Evolutionary conservation across 2,888 invertebrate genomes (phyloP).

Genomic region (Brachynemurus nebulosus): DNA sequence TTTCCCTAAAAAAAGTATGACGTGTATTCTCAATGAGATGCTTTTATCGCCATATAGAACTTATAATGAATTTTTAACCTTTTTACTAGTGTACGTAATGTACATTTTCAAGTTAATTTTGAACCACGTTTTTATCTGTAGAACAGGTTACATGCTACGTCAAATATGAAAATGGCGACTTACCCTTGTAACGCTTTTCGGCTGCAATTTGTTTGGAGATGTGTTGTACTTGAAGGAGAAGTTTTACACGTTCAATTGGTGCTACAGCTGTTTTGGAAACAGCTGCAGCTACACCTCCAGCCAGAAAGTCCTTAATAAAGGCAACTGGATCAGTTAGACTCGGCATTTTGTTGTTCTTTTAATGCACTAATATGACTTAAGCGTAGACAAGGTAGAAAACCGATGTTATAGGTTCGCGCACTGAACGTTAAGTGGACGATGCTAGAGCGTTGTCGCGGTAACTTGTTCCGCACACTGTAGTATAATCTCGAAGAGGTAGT

Average conservation of each 20-base stretch:
- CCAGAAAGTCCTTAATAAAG: conserved; percentile 80
- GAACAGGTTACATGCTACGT: no score
- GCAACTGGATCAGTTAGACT: conserved; percentile 59
- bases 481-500: not conserved
- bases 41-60: no score
- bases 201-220: conserved; percentile 78
- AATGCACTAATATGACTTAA: conserved; percentile 1
- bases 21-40: no score
- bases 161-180: conserved; percentile 20
- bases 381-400: not conserved
- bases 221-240: conserved; percentile 88
- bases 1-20: no score
- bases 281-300: conserved; percentile 86
- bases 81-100: no score
- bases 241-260: conserved; percentile 89
- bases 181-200: conserved; percentile 83
- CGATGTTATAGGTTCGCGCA: conserved; percentile 35
- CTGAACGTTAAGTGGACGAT: conserved; percentile 35
- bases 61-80: no score
- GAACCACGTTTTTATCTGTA: no score
- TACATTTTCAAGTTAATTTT: no score
- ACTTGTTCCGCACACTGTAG: not conserved
- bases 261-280: conserved; percentile 90
- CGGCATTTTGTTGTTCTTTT: conserved; percentile 3
- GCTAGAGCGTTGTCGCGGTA: not conserved